Conservation (phyloP, 2,797 vertebrate species). For the Periophthalmus magnuspinnatus region DNA sequence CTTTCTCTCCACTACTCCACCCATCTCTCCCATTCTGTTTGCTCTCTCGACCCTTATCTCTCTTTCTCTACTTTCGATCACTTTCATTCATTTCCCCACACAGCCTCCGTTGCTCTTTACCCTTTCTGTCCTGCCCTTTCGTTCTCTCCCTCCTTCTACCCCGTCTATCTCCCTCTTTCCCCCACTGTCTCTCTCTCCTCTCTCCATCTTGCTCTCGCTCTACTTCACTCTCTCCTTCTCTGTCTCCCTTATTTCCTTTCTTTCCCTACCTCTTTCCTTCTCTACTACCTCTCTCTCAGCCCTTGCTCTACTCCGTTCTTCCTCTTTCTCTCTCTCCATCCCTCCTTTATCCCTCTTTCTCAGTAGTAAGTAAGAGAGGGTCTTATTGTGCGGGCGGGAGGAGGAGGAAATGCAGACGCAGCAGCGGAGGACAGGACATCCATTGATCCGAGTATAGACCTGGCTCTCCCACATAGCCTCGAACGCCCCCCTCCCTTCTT, state of each 20-base stretch:
- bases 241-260: neutral
- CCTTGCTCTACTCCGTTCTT: neutral
- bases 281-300: neutral
- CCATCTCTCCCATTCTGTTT: neutral
- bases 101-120: neutral
- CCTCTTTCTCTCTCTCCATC: conserved; percentile 14
- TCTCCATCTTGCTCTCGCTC: too few relatives aligned
- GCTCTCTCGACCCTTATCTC: neutral
- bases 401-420: conserved; percentile 73
- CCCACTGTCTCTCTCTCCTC: too few relatives aligned
- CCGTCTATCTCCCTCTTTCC: too few relatives aligned
- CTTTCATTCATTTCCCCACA: neutral
- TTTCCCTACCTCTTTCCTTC: neutral
- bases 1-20: too few relatives aligned
- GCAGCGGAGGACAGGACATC: conserved; percentile 69
- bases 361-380: conserved; percentile 54
- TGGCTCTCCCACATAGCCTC: conserved; percentile 46
- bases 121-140: neutral
- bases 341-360: conserved; percentile 16
- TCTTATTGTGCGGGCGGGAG: conserved; percentile 62
- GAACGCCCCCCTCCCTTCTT: neutral
- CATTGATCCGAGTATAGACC: conserved; percentile 70
- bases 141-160: too few relatives aligned
- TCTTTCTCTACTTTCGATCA: neutral
- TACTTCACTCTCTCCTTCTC: too few relatives aligned